phyloP scores from a whole-genome alignment of 2,888 invertebrate species.

The Mesoligia furuncula region DNA sequence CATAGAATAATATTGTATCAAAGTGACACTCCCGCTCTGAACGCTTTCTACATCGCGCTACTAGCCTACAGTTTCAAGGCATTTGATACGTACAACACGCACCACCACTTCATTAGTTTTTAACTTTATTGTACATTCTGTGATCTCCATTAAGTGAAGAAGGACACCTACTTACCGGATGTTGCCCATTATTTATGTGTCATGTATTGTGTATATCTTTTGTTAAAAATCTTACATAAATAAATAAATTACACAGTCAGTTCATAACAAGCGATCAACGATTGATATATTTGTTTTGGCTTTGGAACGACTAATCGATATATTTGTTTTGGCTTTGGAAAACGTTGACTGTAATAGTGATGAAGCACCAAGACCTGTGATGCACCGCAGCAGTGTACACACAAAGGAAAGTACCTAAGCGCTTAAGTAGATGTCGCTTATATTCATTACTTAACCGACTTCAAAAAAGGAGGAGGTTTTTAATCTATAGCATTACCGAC shows the following conservation, averaged over 20 bases:
- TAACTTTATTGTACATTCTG: background rate
- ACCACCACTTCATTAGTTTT: too few relatives aligned
- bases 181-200: background rate
- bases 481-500: too few relatives aligned
- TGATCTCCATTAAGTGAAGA: too few relatives aligned
- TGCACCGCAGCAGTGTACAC: background rate
- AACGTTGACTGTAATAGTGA: background rate
- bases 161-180: too few relatives aligned
- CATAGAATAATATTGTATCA: conserved; percentile 18
- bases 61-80: background rate
- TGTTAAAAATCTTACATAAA: background rate
- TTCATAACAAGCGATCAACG: background rate
- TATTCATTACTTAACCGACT: conserved; percentile 4
- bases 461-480: too few relatives aligned
- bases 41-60: background rate
- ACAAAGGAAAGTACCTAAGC: background rate
- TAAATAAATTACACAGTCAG: background rate
- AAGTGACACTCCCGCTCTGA: background rate
- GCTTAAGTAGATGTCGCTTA: background rate
- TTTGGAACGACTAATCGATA: background rate
- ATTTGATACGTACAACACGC: background rate
- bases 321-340: background rate
- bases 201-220: background rate
- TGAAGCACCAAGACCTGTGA: background rate
- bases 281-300: background rate